These are phyloP conservation scores for Myripristis jacobus DNA, from an alignment of 2,797 vertebrate genomes.

Conservation along the genomic window DNA sequence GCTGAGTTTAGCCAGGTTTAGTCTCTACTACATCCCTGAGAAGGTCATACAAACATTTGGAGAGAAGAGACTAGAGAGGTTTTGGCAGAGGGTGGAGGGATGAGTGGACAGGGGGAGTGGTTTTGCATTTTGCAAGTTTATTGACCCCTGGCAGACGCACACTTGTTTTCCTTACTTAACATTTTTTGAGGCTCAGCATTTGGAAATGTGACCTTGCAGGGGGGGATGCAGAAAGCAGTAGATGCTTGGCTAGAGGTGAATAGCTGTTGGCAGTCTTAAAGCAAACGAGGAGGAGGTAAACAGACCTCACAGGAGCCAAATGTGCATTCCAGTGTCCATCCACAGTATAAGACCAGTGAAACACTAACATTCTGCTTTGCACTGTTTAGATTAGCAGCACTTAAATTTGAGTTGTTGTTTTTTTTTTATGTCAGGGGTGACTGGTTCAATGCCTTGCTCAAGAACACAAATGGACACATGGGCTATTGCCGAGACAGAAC, in stretches of 20 bases:
- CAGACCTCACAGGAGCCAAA: slow-evolving; percentile 11
- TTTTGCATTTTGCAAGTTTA: slow-evolving; percentile 55
- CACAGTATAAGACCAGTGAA: slow-evolving; percentile 16
- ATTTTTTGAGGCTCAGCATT: slow-evolving; percentile 64
- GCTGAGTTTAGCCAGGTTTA: neutral
- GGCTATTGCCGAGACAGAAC: slow-evolving; percentile 3
- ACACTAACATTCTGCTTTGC: neutral
- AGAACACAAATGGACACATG: slow-evolving; percentile 1
- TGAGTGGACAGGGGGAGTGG: slow-evolving; percentile 10
- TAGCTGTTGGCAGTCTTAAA: slow-evolving; percentile 19
- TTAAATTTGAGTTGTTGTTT: neutral
- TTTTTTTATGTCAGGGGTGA: no score
- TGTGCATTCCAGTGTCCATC: neutral
- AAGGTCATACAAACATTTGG: slow-evolving; percentile 15
- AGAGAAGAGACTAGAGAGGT: slow-evolving; percentile 21
- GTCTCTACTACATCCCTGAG: neutral
- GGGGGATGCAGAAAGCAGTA: slow-evolving; percentile 31
- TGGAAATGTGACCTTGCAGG: slow-evolving; percentile 64
- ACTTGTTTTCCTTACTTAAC: slow-evolving; percentile 52
- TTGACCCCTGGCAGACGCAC: slow-evolving; percentile 61
- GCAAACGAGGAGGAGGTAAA: slow-evolving; percentile 14
- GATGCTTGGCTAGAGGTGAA: slow-evolving; percentile 30
- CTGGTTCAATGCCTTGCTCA: neutral
- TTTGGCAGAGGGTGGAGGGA: slow-evolving; percentile 7
- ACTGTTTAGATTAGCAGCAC: neutral